phyloP scores from a whole-genome alignment of 1,140 invertebrate species.

The Drosophila kikkawai region DNA sequence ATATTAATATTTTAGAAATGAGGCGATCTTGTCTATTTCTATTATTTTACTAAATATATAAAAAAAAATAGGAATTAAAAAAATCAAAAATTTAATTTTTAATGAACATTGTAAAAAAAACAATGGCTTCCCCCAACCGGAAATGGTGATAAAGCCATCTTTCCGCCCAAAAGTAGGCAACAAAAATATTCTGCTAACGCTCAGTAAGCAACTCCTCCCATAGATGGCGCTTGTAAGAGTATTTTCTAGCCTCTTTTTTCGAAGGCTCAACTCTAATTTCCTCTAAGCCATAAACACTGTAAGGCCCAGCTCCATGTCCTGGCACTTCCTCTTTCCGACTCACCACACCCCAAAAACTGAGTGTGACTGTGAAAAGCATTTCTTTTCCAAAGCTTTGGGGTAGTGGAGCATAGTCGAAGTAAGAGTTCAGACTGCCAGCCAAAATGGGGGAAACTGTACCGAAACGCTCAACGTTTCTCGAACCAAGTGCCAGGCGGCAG shows the following conservation, averaged over 20 bases:
- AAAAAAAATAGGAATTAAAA: too few species aligned
- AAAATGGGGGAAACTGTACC: constrained; percentile 68
- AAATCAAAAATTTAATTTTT: neutral
- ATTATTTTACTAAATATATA: too few species aligned
- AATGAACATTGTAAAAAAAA: neutral
- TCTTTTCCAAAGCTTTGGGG: constrained; percentile 64
- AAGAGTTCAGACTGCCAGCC: constrained; percentile 35
- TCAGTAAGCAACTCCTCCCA: neutral
- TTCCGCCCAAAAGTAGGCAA: constrained; percentile 23
- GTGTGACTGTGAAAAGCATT: constrained; percentile 22
- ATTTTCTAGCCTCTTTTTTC: neutral
- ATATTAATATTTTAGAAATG: too few species aligned
- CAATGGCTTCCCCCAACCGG: neutral
- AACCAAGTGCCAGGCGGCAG: constrained; percentile 19
- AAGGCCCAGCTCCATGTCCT: neutral
- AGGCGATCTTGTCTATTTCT: too few species aligned
- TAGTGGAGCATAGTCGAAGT: constrained; percentile 62
- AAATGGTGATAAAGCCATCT: neutral
- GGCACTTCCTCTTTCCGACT: constrained; percentile 8
- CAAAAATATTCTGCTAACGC: neutral
- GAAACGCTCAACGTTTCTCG: constrained; percentile 5
- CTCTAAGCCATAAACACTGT: neutral
- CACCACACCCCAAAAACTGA: neutral
- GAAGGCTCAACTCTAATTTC: neutral
- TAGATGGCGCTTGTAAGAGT: neutral